Base-by-base conservation (phyloP, 2,113 vertebrate genomes). In the Calidris pygmaea region DNA sequence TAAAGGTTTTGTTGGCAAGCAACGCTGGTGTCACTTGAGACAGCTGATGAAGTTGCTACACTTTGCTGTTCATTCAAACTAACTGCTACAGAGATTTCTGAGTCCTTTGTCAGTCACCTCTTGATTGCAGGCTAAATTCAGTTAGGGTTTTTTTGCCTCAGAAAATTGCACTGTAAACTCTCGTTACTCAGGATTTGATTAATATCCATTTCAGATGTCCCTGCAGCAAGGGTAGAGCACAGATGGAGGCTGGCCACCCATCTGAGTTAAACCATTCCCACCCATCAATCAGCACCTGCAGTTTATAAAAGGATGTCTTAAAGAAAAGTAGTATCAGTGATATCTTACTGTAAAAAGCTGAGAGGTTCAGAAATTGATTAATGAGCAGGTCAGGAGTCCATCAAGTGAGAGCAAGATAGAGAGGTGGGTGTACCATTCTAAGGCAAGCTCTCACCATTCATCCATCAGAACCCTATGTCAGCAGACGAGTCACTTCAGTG, bases 311-410 rank as follows among this genome's bases (percentile, higher is more conserved):
- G 56, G 30, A 95, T 87, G 37, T 75, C 77, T 94, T 77, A 37
- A 78, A 48, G 66, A 92, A 91, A 92, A 60, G 60, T 39, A 21
- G 11, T 82, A 79, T 89, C 84, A 72, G 52, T 92, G 89, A 75
- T 91, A 94, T 68, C 93, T 95, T 92, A 71, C 56, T 94, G 56
- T 48, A 78, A 91, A 85, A 79, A 68, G 43, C 52, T 75, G 80
- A 95, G 32, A 86, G 41, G 68, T 89, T 93, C 73, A 84, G 76
- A 86, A 95, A 65, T 56, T 95, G 91, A 95, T 94, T 92, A 95
- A 94, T 72, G 62, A 92, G 56, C 35, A 82, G 52, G 39, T 90
- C 76, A 60, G 23, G 39, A 91, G 73, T 85, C 89, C 43, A 18
- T 78, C 93, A 92, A 81, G 43, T 48, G 37, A 85, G 39, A 95